A percentile compares a stretch with the other conserved stretches of the same genome.
Conservation (phyloP, 2,797 vertebrate genomes). For the Danionella dracula region DNA sequence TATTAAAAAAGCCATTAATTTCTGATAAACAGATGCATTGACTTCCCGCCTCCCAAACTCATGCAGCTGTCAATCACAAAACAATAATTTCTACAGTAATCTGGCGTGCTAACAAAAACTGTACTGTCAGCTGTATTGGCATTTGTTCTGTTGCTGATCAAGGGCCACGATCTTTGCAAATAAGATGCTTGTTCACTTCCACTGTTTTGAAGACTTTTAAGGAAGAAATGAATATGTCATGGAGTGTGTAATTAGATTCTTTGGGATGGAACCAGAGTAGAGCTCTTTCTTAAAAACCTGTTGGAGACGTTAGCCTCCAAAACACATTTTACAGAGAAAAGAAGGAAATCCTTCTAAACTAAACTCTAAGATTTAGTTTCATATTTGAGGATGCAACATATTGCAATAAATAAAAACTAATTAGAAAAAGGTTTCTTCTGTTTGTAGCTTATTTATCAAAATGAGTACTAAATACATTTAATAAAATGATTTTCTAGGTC, state of each 20-base stretch:
- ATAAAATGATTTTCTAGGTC: no score
- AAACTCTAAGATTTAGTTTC: no score
- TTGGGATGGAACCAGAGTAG: slow-evolving; percentile 42
- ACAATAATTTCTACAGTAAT: slow-evolving; percentile 50
- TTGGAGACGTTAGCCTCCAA: slow-evolving; percentile 36
- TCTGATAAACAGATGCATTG: slow-evolving; percentile 54
- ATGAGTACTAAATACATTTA: no score
- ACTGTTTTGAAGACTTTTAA: slow-evolving; percentile 38
- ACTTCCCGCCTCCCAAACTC: slow-evolving; percentile 37
- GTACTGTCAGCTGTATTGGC: slow-evolving; percentile 23
- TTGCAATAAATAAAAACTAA: no score
- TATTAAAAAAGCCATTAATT: slow-evolving; percentile 53
- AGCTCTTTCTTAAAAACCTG: slow-evolving; percentile 43
- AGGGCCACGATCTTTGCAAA: slow-evolving; percentile 26
- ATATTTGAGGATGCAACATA: no score
- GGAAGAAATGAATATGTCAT: slow-evolving; percentile 46
- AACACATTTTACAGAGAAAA: no score
- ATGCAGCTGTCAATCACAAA: slow-evolving; percentile 46
- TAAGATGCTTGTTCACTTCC: slow-evolving; percentile 39
- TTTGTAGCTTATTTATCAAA: no score
- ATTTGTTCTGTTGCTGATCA: slow-evolving; percentile 25
- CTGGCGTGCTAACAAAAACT: slow-evolving; percentile 45
- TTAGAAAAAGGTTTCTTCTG: no score
- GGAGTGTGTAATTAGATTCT: slow-evolving; percentile 49
- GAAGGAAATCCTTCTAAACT: no score